These are phyloP conservation scores for Aethes cnicana DNA, from an alignment of 2,888 invertebrate species.

Conservation along the genomic window DNA sequence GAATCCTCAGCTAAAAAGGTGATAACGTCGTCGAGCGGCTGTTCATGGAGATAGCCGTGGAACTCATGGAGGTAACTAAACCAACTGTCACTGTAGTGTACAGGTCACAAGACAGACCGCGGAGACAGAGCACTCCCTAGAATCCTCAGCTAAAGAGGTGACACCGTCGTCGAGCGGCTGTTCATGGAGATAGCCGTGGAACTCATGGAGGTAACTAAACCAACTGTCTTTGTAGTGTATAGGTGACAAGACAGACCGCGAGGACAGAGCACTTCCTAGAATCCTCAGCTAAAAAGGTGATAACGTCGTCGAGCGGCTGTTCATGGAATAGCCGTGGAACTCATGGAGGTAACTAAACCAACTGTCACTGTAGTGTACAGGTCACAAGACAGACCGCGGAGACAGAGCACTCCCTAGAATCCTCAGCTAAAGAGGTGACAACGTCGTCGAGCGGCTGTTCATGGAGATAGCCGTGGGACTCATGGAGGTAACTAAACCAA, in stretches of 20 bases:
- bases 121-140: too few relatives aligned
- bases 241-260: slow-evolving; percentile 98
- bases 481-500: slow-evolving; percentile 84
- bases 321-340: too few relatives aligned
- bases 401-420: slow-evolving; percentile 99
- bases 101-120: too few relatives aligned
- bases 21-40: slow-evolving; percentile 97
- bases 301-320: slow-evolving; percentile 98
- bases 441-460: slow-evolving; percentile 98
- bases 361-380: too few relatives aligned
- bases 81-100: not conserved
- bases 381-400: too few relatives aligned
- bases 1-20: slow-evolving; percentile 99
- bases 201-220: too few relatives aligned
- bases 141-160: too few relatives aligned
- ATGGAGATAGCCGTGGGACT: slow-evolving; percentile 97
- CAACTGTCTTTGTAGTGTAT: not conserved
- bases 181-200: too few relatives aligned
- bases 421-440: slow-evolving; percentile 98
- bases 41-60: slow-evolving; percentile 98
- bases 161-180: too few relatives aligned
- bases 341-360: too few relatives aligned
- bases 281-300: slow-evolving; percentile 98
- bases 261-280: slow-evolving; percentile 98
- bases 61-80: slow-evolving; percentile 87